These are phyloP conservation scores for Poeciliopsis paucimaculata DNA, from an alignment of 2,797 vertebrate genomes.

Conservation along the genomic window DNA sequence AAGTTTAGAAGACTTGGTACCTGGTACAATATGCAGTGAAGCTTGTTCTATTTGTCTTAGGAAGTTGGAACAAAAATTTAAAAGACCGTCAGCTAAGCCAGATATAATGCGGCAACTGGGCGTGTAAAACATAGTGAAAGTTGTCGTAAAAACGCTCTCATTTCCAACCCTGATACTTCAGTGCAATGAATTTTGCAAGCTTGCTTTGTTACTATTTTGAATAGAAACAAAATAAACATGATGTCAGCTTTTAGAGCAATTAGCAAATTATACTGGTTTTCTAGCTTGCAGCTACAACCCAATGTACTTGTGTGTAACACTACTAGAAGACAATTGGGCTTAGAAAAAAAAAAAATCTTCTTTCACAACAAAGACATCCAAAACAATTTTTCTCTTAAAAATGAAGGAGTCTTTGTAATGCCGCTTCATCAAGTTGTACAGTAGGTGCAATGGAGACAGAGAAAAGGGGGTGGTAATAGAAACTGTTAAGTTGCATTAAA, in stretches of 20 bases:
- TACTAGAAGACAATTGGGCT: no score
- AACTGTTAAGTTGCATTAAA: not conserved
- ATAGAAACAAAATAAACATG: not conserved
- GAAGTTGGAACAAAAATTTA: not conserved
- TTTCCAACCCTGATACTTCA: not conserved
- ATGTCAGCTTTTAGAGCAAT: not conserved
- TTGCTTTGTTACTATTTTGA: not conserved
- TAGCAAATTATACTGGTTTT: not conserved
- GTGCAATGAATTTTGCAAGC: not conserved
- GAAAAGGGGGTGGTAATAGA: constrained; percentile 3
- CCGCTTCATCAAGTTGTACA: constrained; percentile 31
- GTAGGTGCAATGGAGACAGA: constrained; percentile 35
- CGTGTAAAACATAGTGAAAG: not conserved
- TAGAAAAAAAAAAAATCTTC: not conserved
- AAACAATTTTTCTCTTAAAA: not conserved
- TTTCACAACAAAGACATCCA: not conserved
- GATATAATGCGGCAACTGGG: not conserved
- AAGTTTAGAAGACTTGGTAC: not conserved
- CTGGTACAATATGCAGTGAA: not conserved
- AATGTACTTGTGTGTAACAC: not conserved
- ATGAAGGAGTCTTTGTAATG: not conserved
- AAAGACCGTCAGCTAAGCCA: not conserved
- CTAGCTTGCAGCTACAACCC: not conserved
- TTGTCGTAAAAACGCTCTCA: not conserved
- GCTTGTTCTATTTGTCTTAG: not conserved